Evolutionary conservation across 2,113 vertebrate genomes (phyloP).

Genomic region (Phyllopteryx taeniolatus): DNA sequence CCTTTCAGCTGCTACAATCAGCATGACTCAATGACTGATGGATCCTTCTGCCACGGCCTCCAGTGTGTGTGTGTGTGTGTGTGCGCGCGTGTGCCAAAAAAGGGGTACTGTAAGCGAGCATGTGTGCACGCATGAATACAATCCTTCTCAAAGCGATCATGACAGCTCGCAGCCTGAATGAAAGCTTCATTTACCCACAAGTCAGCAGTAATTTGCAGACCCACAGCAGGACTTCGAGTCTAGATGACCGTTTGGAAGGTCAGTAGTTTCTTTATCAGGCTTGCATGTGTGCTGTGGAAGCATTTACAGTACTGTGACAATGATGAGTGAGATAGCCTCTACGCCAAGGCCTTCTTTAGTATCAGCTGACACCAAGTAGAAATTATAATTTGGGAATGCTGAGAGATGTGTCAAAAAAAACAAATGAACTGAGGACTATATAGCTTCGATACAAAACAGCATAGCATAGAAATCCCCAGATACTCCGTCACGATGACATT

Average conservation of each 20-base stretch:
- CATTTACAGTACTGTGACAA: conserved; percentile 28
- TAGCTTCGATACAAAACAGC: neutral
- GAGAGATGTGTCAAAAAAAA: neutral
- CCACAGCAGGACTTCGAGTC: conserved; percentile 44
- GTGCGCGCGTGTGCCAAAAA: neutral
- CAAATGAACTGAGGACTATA: neutral
- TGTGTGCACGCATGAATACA: conserved; percentile 54
- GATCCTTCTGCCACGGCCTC: conserved; percentile 29
- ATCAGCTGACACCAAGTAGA: conserved; percentile 13
- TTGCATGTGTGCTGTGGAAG: conserved; percentile 9
- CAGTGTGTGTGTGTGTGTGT: conserved; percentile 7
- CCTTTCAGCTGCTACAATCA: conserved; percentile 54
- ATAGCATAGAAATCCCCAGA: neutral
- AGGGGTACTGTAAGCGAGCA: conserved; percentile 27
- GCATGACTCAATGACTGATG: conserved; percentile 56
- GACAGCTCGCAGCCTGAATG: conserved; percentile 69
- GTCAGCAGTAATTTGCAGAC: conserved; percentile 60
- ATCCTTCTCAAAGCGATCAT: conserved; percentile 61
- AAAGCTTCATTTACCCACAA: conserved; percentile 69
- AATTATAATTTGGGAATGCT: conserved; percentile 12
- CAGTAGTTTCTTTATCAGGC: conserved; percentile 32
- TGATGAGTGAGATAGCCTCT: conserved; percentile 19
- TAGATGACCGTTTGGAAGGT: conserved; percentile 65
- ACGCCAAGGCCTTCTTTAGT: conserved; percentile 23
- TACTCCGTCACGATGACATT: neutral